Evolutionary conservation across 2,888 invertebrate species (phyloP).

Genomic region (Hypomecis atomaria): DNA sequence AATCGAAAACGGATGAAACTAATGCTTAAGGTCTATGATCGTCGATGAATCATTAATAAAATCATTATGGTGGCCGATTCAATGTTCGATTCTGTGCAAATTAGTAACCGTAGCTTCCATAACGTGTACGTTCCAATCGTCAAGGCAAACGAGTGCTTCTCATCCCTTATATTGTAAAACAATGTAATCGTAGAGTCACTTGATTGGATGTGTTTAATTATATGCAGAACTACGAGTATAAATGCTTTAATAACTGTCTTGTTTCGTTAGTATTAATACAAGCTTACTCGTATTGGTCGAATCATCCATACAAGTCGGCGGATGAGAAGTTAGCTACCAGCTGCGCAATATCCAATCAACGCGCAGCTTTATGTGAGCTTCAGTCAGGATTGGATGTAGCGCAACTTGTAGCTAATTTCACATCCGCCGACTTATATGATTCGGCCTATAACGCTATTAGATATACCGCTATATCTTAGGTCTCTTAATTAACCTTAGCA

Average conservation of each 20-base stretch:
- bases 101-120: constrained; percentile 25
- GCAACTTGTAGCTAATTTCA: no score
- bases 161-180: constrained; percentile 27
- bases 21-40: not conserved
- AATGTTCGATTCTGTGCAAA: constrained; percentile 38
- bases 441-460: no score
- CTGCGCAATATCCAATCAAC: no score
- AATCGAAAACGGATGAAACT: not conserved
- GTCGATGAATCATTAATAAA: constrained; percentile 24
- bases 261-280: not conserved
- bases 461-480: no score
- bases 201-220: constrained; percentile 9
- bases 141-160: constrained; percentile 24
- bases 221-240: not conserved
- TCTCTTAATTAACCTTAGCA: constrained; percentile 21
- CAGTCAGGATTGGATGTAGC: no score
- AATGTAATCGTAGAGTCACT: constrained; percentile 14
- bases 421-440: no score
- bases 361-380: no score
- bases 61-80: constrained; percentile 19
- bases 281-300: no score
- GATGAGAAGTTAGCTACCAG: no score
- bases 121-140: constrained; percentile 19
- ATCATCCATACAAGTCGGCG: no score
- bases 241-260: not conserved